phyloP scores from a whole-genome alignment of 2,797 vertebrate genomes.

The Rousettus madagascariensis region DNA sequence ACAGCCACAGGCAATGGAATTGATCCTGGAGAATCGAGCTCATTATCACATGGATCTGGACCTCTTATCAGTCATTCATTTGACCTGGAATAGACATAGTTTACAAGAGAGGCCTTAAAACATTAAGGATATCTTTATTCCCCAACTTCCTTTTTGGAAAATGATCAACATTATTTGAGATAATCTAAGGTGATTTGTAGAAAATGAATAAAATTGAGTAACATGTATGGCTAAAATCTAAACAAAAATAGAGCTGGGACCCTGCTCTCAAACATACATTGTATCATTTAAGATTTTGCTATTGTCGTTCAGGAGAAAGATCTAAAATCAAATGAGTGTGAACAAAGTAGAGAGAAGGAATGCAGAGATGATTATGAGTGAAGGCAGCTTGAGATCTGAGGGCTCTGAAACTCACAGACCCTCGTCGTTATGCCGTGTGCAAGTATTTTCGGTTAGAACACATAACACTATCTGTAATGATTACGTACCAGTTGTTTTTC shows the following conservation, averaged over 20 bases:
- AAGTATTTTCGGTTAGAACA: background rate
- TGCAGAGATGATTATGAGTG: background rate
- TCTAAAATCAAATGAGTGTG: background rate
- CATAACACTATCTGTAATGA: fast-evolving
- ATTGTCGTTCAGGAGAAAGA: background rate
- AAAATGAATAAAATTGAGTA: background rate
- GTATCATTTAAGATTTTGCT: background rate
- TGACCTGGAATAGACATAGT: background rate
- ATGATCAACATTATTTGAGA: background rate
- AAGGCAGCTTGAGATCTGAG: background rate
- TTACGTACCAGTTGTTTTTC: background rate
- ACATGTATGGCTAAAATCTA: background rate
- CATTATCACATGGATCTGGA: background rate
- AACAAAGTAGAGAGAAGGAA: background rate
- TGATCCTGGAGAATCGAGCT: background rate
- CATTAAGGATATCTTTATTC: background rate
- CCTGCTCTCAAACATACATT: background rate
- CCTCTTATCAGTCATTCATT: background rate
- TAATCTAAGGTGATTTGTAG: background rate
- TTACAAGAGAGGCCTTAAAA: background rate
- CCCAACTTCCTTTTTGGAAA: background rate
- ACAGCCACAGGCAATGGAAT: background rate
- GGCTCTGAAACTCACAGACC: background rate
- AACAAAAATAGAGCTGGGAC: background rate
- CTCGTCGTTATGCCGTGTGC: background rate